phyloP scores from a whole-genome alignment of 2,797 vertebrate genomes.

The Lithobates sylvaticus region DNA sequence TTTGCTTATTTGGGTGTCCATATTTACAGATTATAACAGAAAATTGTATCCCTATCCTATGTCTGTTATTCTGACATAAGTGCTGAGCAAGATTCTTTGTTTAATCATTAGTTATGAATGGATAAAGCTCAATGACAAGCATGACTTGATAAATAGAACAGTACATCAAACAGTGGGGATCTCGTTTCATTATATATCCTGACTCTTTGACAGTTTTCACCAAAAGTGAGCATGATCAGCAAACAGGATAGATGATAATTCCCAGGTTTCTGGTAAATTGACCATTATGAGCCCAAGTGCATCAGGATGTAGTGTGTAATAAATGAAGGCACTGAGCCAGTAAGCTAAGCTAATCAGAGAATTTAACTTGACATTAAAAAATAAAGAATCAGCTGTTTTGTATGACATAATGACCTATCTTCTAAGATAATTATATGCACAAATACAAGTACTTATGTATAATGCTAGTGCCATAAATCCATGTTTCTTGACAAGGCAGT shows the following conservation, averaged over 20 bases:
- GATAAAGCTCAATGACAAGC: slow-evolving; percentile 54
- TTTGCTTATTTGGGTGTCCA: slow-evolving; percentile 23
- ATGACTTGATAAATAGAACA: slow-evolving; percentile 56
- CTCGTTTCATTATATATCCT: slow-evolving; percentile 54
- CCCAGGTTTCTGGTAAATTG: slow-evolving; percentile 59
- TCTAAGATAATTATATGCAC: slow-evolving; percentile 49
- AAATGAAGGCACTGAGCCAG: slow-evolving; percentile 44
- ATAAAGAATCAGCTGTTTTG: slow-evolving; percentile 32
- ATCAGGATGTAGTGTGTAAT: slow-evolving; percentile 49
- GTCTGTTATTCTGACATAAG: slow-evolving; percentile 37
- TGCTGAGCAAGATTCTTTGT: slow-evolving; percentile 53
- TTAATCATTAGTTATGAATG: slow-evolving; percentile 57
- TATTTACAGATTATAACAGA: slow-evolving; percentile 2
- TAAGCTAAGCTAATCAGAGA: slow-evolving; percentile 43
- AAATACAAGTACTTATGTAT: slow-evolving; percentile 14
- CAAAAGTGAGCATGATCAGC: slow-evolving; percentile 53
- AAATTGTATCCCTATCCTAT: background rate
- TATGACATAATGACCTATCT: slow-evolving; percentile 38
- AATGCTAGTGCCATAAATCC: background rate
- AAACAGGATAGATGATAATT: slow-evolving; percentile 58
- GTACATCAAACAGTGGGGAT: slow-evolving; percentile 54
- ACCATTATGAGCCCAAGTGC: slow-evolving; percentile 53
- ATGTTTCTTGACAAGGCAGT: background rate
- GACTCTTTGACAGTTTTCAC: slow-evolving; percentile 53
- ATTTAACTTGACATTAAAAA: slow-evolving; percentile 56